These are phyloP conservation scores for Macropus fuliginosus DNA, from an alignment of 2,797 vertebrate genomes.

Conservation along the genomic window DNA sequence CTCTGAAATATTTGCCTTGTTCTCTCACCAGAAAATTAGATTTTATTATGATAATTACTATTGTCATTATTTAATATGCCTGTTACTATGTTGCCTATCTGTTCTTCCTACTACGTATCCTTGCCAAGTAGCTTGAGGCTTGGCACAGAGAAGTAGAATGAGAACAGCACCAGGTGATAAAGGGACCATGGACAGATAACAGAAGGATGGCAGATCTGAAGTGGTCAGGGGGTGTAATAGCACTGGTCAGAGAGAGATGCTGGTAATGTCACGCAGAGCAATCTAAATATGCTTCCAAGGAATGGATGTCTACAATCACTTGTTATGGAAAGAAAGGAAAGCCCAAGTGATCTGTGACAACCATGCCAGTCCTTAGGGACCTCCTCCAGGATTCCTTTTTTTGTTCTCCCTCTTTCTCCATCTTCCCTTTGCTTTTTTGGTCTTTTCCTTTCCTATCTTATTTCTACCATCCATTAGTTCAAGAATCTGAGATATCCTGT, in stretches of 20 bases:
- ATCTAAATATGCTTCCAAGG: neutral
- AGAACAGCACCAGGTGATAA: neutral
- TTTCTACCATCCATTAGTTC: neutral
- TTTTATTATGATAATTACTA: too few relatives aligned
- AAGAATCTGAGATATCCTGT: neutral
- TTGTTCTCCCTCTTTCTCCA: neutral
- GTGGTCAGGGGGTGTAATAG: neutral
- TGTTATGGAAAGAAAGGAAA: neutral
- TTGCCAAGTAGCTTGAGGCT: neutral
- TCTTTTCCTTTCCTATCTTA: neutral
- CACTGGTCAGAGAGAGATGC: neutral
- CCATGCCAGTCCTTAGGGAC: neutral
- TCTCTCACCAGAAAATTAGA: too few relatives aligned
- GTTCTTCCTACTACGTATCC: accelerated
- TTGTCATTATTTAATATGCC: neutral
- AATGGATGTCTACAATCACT: neutral
- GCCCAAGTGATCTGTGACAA: neutral
- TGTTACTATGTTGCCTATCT: neutral
- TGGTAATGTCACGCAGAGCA: neutral
- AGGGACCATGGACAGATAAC: accelerated
- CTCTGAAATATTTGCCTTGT: accelerated
- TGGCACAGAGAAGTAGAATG: neutral
- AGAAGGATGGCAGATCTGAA: neutral
- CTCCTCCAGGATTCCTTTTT: neutral
- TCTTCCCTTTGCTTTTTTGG: neutral